These are phyloP conservation scores for Gorilla gorilla DNA, from an alignment of 2,113 vertebrate genomes.

Conservation along the genomic window DNA sequence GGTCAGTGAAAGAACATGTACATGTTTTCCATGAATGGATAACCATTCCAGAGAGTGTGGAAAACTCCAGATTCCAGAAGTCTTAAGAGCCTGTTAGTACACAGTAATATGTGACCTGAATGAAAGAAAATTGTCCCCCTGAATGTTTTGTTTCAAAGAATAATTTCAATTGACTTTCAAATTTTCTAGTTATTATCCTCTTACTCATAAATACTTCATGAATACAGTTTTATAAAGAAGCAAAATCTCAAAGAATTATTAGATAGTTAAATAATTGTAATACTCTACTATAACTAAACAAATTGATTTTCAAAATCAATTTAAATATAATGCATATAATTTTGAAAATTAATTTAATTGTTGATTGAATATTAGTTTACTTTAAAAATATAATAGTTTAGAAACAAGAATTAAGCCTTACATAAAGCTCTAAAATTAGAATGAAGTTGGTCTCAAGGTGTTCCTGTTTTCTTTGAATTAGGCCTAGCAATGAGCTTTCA, in stretches of 20 bases:
- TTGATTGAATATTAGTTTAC: neutral
- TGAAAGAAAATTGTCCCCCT: neutral
- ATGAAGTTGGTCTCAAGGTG: neutral
- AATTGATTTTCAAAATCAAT: neutral
- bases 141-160: constrained; percentile 27
- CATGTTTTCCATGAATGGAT: constrained; percentile 23
- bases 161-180: neutral
- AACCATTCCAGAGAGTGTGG: constrained; percentile 29
- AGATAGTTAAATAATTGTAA: constrained; percentile 6
- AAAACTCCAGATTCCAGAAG: constrained; percentile 53
- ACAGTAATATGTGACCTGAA: neutral
- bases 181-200: neutral
- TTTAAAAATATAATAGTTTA: neutral
- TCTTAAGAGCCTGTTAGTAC: constrained; percentile 39
- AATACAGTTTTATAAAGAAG: neutral
- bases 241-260: neutral
- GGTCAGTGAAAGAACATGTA: neutral
- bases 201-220: neutral
- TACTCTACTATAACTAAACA: neutral
- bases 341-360: constrained; percentile 40
- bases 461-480: neutral
- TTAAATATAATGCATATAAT: neutral
- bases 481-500: neutral
- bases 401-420: neutral
- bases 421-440: neutral